Base-by-base conservation (phyloP, 2,113 vertebrate genomes). In the Irena cyanogastra region DNA sequence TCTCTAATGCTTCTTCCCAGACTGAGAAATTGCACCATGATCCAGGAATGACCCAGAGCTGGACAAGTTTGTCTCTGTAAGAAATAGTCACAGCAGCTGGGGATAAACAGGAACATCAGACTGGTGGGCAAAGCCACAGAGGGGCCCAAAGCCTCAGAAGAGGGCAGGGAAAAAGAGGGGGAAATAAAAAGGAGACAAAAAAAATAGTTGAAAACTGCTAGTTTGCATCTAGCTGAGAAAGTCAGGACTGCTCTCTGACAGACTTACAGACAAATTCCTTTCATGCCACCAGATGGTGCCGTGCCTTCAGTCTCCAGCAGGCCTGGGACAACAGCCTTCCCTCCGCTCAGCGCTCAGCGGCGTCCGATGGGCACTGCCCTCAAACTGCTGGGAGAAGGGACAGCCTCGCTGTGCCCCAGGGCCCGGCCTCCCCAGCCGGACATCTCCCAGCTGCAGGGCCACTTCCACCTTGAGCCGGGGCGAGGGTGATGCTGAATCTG, bases 221-320 rank as follows among this genome's bases (percentile, higher is more conserved):
- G 13, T 53, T 69, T 44, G 8, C 42, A 24, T 31, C 19, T 27
- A 52, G 12, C 26, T 37, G 59, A 61, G 31, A 24, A 70, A 63
- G 47, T 31, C 42, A 20, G 45, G 54, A n/a, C 26, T 27, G 59
- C n/a, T 37, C 21, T 35, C 30, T 3, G 4, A 31, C 31, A 79
- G 54, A 52, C 3, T 0, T n/a, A 47, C 2, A 1, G 81, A 60
- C 75, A 22, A 82, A 79, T 20, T 60, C 53, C 37, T 47, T 33
- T 53, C 37, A 2, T 1, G 53, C 95, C 95, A 94, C 74, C 90
- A 96, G 96, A 83, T 93, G 96, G 96, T 81, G 95, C 89, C 87
- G 28, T 95, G 87, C 27, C 81, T 75, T 61, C 91, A 89, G 81
- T 12, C 72, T 54, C 33, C 72, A 45, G 64, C 50, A 44, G 41